Conservation (phyloP, 1,140 invertebrate species). For the Sitophilus oryzae region DNA sequence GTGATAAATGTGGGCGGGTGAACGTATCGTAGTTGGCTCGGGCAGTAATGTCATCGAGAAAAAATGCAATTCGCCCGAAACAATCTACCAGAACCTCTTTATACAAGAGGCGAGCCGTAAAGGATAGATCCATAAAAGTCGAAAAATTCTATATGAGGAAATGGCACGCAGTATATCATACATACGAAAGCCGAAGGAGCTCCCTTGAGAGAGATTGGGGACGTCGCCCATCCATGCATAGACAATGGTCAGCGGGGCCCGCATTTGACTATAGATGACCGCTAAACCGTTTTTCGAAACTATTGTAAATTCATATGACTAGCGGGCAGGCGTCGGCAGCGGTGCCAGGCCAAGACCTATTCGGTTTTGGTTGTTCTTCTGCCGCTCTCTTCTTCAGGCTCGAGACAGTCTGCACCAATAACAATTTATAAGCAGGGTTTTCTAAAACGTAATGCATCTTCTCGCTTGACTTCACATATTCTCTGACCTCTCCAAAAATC, state of each 20-base stretch:
- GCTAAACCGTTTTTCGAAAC: conserved; percentile 40
- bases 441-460: no score
- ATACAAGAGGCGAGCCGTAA: conserved; percentile 18
- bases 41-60: conserved; percentile 19
- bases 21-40: no score
- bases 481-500: no score
- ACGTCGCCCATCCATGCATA: conserved; percentile 40
- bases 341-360: conserved; percentile 28
- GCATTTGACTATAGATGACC: conserved; percentile 43
- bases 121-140: conserved; percentile 34
- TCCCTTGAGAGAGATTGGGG: conserved; percentile 37
- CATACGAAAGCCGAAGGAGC: conserved; percentile 36
- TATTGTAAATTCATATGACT: conserved; percentile 39
- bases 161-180: conserved; percentile 40
- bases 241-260: conserved; percentile 35
- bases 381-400: conserved; percentile 3
- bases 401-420: conserved; percentile 10
- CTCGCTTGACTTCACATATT: no score
- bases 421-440: no score
- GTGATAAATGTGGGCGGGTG: no score
- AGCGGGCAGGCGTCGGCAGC: conserved; percentile 28
- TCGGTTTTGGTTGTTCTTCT: conserved; percentile 14
- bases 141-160: conserved; percentile 38
- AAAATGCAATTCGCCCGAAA: conserved; percentile 21
- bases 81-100: conserved; percentile 14